phyloP scores from a whole-genome alignment of 2,888 invertebrate genomes.

The Agrotis segetum region DNA sequence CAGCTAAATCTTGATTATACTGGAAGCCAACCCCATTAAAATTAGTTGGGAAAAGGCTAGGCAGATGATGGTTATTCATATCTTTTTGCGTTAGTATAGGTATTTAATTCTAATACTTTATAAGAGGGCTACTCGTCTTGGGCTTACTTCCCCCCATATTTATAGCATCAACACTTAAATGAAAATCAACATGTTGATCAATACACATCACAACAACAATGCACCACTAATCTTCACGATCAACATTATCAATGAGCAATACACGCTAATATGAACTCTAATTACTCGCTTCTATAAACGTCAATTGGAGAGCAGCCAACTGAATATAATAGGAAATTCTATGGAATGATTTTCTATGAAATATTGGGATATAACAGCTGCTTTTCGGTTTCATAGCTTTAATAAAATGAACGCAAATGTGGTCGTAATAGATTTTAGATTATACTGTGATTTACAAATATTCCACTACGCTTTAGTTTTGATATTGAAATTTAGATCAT shows the following conservation, averaged over 20 bases:
- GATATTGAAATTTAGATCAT: neutral
- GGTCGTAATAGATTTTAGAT: conserved; percentile 9
- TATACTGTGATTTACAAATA: conserved; percentile 8
- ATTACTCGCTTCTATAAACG: conserved; percentile 1
- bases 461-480: neutral
- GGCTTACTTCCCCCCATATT: neutral
- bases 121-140: too few relatives aligned
- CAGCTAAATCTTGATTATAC: too few relatives aligned
- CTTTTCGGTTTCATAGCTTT: conserved; percentile 15
- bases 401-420: conserved; percentile 19
- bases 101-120: too few relatives aligned
- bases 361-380: conserved; percentile 26
- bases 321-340: conserved; percentile 24
- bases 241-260: conserved; percentile 13
- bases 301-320: conserved; percentile 28
- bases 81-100: too few relatives aligned
- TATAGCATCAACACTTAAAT: neutral
- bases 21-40: too few relatives aligned
- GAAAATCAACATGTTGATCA: conserved; percentile 20
- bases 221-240: conserved; percentile 6
- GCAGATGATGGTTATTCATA: too few relatives aligned
- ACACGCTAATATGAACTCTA: neutral
- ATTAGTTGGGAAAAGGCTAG: too few relatives aligned
- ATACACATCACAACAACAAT: neutral
- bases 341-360: conserved; percentile 6